Percentiles rank a stretch among this genome's conserved stretches.
Conservation (phyloP, 2,888 invertebrate genomes). For the Coremacera marginata region DNA sequence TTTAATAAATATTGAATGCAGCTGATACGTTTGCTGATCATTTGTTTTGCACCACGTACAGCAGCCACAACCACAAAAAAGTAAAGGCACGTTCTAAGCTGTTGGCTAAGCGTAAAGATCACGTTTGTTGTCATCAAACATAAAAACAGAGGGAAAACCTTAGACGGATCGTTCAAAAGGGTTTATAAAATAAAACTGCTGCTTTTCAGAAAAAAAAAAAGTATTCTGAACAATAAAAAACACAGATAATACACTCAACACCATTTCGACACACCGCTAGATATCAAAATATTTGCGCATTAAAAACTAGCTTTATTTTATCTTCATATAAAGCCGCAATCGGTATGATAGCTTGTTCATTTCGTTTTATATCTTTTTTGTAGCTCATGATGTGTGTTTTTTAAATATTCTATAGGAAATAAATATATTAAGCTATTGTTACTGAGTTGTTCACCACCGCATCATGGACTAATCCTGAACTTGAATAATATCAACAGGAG, state of each 20-base stretch:
- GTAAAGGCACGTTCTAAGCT: constrained; percentile 4
- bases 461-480: neutral
- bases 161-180: neutral
- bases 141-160: neutral
- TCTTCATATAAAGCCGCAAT: no score
- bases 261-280: constrained; percentile 23
- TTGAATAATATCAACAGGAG: neutral
- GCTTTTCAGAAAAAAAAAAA: neutral
- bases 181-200: neutral
- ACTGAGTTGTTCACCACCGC: neutral
- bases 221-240: neutral
- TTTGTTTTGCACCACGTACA: no score
- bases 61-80: neutral
- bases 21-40: neutral
- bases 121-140: constrained; percentile 5
- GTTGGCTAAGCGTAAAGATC: constrained; percentile 7
- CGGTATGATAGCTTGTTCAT: no score
- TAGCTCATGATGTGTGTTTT: constrained; percentile 57
- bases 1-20: no score
- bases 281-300: constrained; percentile 22
- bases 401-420: neutral
- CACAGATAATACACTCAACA: neutral
- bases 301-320: neutral
- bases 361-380: constrained; percentile 50
- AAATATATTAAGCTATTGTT: neutral